A percentile compares a stretch with the other conserved stretches of the same genome.
phyloP scores from a whole-genome alignment of 2,797 vertebrate species.

The Silurus lanzhouensis region DNA sequence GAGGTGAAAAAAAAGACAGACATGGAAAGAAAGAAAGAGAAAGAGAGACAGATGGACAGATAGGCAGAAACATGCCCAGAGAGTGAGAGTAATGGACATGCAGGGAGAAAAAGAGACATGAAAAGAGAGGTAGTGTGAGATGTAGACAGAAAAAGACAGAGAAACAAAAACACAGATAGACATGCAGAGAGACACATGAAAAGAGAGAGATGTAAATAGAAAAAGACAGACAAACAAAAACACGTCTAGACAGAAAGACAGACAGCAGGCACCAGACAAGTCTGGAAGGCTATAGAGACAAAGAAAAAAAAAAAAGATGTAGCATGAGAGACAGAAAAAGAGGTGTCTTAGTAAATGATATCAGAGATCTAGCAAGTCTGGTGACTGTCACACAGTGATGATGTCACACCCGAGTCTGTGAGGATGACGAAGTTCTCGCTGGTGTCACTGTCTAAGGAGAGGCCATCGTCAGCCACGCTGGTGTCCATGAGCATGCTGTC shows the following conservation, averaged over 20 bases:
- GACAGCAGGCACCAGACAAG: neutral
- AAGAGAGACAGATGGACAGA: neutral
- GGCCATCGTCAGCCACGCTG: constrained; percentile 85
- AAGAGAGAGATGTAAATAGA: no score
- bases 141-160: neutral
- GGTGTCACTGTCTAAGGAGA: constrained; percentile 89
- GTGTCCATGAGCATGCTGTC: constrained; percentile 87
- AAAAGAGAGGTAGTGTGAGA: neutral
- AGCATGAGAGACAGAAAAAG: neutral
- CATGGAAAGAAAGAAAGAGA: neutral
- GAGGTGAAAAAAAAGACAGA: neutral
- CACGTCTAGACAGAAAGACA: no score
- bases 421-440: constrained; percentile 89
- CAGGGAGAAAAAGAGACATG: neutral
- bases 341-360: neutral
- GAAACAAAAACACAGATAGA: neutral
- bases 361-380: neutral
- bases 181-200: neutral
- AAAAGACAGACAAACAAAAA: neutral
- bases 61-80: neutral
- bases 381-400: neutral
- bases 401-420: constrained; percentile 76
- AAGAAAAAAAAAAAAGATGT: neutral
- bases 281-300: no score
- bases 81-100: neutral